These are phyloP conservation scores for Penaeus chinensis DNA, from an alignment of 1,140 invertebrate species.

Conservation along the genomic window DNA sequence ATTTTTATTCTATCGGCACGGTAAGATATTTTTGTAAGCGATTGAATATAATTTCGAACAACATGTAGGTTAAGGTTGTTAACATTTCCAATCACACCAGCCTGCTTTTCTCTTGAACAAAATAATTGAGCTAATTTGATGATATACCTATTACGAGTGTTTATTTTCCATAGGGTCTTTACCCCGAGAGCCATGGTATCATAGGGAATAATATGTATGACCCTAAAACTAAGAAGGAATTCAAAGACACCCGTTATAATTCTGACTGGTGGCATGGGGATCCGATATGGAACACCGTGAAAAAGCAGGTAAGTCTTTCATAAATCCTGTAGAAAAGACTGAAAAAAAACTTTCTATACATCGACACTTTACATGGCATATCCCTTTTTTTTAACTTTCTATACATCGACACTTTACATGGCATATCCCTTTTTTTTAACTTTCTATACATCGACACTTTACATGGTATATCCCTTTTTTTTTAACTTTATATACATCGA, in stretches of 20 bases:
- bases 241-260: slow-evolving; percentile 8
- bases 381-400: no score
- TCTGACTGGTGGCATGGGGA: slow-evolving; percentile 59
- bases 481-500: no score
- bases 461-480: neutral
- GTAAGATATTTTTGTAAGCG: slow-evolving; percentile 50
- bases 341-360: neutral
- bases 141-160: no score
- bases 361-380: neutral
- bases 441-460: neutral
- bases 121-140: no score
- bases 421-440: no score
- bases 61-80: no score
- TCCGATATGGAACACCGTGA: slow-evolving; percentile 64
- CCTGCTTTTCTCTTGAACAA: no score
- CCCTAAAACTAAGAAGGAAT: slow-evolving; percentile 36
- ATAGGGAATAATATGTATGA: slow-evolving; percentile 61
- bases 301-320: slow-evolving; percentile 47
- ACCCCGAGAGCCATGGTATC: slow-evolving; percentile 62
- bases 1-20: slow-evolving; percentile 73
- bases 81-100: no score
- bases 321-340: neutral
- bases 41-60: neutral
- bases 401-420: neutral
- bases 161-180: slow-evolving; percentile 50